These are phyloP conservation scores for Periophthalmodon schlosseri DNA, from an alignment of 2,113 vertebrate genomes.

Conservation along the genomic window DNA sequence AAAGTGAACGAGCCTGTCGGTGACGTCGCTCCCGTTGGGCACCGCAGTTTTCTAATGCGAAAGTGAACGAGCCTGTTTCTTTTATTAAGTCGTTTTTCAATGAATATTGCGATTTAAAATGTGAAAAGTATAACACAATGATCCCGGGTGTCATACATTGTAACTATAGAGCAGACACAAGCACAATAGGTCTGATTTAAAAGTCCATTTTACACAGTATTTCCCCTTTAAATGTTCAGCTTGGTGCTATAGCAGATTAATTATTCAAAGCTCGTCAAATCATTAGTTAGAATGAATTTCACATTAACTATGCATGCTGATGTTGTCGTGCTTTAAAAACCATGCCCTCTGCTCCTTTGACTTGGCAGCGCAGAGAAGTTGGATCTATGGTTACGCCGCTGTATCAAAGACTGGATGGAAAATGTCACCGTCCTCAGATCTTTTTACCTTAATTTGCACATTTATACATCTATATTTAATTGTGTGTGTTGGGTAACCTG, in stretches of 20 bases:
- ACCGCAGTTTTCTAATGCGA: too few species aligned
- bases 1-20: too few species aligned
- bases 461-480: constrained; percentile 13
- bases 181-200: too few species aligned
- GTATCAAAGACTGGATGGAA: constrained; percentile 56
- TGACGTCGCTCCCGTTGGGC: too few species aligned
- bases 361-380: constrained; percentile 27
- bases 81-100: too few species aligned
- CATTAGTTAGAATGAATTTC: constrained; percentile 29
- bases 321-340: constrained; percentile 35
- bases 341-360: constrained; percentile 34
- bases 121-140: too few species aligned
- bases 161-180: too few species aligned
- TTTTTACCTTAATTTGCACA: constrained; percentile 19
- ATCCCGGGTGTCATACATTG: too few species aligned
- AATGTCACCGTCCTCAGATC: constrained; percentile 36
- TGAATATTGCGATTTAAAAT: too few species aligned
- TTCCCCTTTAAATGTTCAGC: neutral
- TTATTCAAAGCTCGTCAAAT: constrained; percentile 39
- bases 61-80: too few species aligned
- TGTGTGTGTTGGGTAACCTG: neutral
- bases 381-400: constrained; percentile 63
- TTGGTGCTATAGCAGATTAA: constrained; percentile 30
- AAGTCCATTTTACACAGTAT: too few species aligned
- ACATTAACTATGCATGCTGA: constrained; percentile 46